Conservation (phyloP, 1,140 invertebrate species). For the Polyergus mexicanus region DNA sequence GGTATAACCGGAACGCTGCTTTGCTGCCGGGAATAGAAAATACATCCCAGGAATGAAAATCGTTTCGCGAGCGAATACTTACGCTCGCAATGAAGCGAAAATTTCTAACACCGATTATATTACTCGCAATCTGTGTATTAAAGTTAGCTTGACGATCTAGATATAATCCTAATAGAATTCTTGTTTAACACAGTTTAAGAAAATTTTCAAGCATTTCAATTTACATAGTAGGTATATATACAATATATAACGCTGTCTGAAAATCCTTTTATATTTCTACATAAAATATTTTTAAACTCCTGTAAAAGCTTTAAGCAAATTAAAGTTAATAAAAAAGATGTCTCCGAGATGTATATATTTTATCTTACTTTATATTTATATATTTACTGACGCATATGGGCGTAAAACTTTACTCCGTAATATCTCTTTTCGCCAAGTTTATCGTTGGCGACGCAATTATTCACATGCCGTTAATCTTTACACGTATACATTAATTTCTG, state of each 20-base stretch:
- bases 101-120: slow-evolving; percentile 38
- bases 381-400: slow-evolving; percentile 13
- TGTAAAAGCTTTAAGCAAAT: background rate
- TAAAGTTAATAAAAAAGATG: background rate
- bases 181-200: background rate
- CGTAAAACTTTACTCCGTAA: slow-evolving; percentile 14
- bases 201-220: slow-evolving; percentile 29
- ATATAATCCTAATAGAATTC: slow-evolving; percentile 16
- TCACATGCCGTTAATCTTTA: slow-evolving; percentile 59
- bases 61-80: slow-evolving; percentile 20
- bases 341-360: background rate
- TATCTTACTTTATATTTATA: background rate
- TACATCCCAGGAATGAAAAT: slow-evolving; percentile 51
- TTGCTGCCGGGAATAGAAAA: slow-evolving; percentile 39
- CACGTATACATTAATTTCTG: slow-evolving; percentile 51
- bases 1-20: slow-evolving; percentile 28
- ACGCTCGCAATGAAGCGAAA: slow-evolving; percentile 30
- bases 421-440: slow-evolving; percentile 31
- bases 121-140: slow-evolving; percentile 37
- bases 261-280: background rate
- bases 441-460: slow-evolving; percentile 49
- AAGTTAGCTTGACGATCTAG: slow-evolving; percentile 21
- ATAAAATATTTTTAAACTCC: background rate
- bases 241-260: background rate
- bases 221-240: too few relatives aligned